Percentiles rank a stretch among this genome's conserved stretches.
Conservation (phyloP, 1,140 invertebrate genomes). For the Caenorhabditis latens region DNA sequence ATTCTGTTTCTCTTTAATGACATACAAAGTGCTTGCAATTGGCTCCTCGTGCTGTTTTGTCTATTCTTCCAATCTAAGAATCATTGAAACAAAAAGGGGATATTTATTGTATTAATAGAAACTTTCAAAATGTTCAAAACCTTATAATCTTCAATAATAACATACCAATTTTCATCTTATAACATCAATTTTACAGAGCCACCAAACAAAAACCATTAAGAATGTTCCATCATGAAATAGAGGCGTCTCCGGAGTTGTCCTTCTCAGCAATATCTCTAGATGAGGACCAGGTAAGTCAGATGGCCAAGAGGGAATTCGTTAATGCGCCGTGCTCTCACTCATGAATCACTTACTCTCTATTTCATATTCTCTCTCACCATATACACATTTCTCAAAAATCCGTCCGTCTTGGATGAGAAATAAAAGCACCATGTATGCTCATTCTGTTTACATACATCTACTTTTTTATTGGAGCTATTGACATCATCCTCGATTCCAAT, state of each 20-base stretch:
- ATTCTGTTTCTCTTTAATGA: constrained; percentile 44
- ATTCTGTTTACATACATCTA: constrained; percentile 4
- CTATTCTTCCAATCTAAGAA: not conserved
- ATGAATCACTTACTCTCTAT: constrained; percentile 22
- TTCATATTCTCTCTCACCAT: not conserved
- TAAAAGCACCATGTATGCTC: not conserved
- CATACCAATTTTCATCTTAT: too few relatives aligned
- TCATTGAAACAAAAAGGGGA: not conserved
- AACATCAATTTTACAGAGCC: too few relatives aligned
- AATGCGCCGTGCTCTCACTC: constrained; percentile 18
- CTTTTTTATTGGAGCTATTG: not conserved
- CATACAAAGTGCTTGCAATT: constrained; percentile 25
- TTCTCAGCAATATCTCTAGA: constrained; percentile 40
- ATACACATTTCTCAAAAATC: constrained; percentile 1
- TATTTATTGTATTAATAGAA: too few relatives aligned
- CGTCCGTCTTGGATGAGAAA: not conserved
- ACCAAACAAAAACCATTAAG: too few relatives aligned
- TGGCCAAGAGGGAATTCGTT: not conserved
- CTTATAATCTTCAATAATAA: too few relatives aligned
- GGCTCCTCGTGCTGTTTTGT: not conserved
- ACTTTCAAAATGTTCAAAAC: too few relatives aligned
- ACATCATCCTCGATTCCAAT: not conserved
- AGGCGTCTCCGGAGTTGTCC: not conserved
- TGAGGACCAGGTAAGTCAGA: constrained; percentile 41
- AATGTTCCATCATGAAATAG: constrained; percentile 7